Percentiles rank a stretch among this genome's conserved stretches.
phyloP scores from a whole-genome alignment of 2,113 vertebrate genomes.

The Phalacrocorax carbo region DNA sequence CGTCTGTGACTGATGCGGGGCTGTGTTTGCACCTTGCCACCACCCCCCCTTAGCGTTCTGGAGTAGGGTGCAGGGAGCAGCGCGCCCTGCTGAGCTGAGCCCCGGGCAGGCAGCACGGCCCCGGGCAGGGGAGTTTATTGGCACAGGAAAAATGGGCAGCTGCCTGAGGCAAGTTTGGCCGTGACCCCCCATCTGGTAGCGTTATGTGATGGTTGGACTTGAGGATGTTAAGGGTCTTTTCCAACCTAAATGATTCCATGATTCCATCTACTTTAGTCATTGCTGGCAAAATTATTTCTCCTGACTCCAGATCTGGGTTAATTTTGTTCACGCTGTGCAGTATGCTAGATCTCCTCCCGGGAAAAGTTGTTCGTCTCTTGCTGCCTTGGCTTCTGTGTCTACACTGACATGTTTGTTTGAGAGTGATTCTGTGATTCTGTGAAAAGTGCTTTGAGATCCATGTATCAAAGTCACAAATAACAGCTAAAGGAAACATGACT shows the following conservation, averaged over 20 bases:
- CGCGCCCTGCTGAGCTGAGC: neutral
- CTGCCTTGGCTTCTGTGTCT: neutral
- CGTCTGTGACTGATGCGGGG: neutral
- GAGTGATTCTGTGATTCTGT: neutral
- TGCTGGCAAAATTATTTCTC: neutral
- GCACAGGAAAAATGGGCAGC: neutral
- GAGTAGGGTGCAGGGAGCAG: neutral
- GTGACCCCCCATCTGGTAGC: neutral
- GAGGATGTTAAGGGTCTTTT: neutral
- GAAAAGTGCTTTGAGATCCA: neutral
- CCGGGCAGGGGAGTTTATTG: neutral
- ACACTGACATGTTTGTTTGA: neutral
- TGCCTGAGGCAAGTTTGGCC: neutral
- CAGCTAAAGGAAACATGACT: conserved; percentile 28
- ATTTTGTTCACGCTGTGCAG: neutral
- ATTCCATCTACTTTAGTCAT: neutral
- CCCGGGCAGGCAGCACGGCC: neutral
- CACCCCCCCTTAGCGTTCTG: neutral
- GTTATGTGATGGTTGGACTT: neutral
- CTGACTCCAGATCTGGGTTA: neutral
- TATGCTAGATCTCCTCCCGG: neutral
- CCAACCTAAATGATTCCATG: neutral
- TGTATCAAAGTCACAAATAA: conserved; percentile 21
- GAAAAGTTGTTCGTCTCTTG: neutral
- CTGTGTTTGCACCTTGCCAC: neutral